phyloP scores from a whole-genome alignment of 2,113 vertebrate species.

The Indicator indicator region DNA sequence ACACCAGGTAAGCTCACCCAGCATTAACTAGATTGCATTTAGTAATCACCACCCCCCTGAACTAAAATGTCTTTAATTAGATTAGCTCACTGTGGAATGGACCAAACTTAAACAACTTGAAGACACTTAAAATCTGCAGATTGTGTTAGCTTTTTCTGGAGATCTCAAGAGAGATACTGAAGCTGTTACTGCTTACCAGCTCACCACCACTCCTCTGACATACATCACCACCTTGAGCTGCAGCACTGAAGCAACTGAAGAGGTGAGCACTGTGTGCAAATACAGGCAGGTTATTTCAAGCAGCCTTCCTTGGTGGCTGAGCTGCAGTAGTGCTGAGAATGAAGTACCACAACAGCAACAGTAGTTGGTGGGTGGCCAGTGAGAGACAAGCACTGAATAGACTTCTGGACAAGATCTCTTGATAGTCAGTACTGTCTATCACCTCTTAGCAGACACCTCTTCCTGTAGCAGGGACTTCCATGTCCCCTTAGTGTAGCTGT shows the following conservation, averaged over 20 bases:
- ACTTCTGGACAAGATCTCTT: background rate
- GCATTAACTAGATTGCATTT: background rate
- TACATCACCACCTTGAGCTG: background rate
- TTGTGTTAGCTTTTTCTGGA: background rate
- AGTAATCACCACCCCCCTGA: background rate
- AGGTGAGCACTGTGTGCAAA: background rate
- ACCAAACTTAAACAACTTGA: background rate
- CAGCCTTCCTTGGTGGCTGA: background rate
- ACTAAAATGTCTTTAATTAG: background rate
- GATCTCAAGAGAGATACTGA: background rate
- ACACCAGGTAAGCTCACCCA: background rate
- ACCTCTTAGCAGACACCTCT: background rate
- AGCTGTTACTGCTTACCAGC: background rate
- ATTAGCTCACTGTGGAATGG: background rate
- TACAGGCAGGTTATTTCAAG: background rate
- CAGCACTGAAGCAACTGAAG: background rate
- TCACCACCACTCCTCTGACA: background rate
- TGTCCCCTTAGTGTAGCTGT: fast-evolving
- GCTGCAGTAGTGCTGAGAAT: background rate
- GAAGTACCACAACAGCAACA: fast-evolving
- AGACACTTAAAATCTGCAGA: background rate
- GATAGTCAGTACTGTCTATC: background rate
- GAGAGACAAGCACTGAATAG: background rate
- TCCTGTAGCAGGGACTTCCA: background rate
- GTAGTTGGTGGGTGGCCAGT: background rate